Conservation (phyloP, 2,888 invertebrate species). For the Ephialtes manifestator region DNA sequence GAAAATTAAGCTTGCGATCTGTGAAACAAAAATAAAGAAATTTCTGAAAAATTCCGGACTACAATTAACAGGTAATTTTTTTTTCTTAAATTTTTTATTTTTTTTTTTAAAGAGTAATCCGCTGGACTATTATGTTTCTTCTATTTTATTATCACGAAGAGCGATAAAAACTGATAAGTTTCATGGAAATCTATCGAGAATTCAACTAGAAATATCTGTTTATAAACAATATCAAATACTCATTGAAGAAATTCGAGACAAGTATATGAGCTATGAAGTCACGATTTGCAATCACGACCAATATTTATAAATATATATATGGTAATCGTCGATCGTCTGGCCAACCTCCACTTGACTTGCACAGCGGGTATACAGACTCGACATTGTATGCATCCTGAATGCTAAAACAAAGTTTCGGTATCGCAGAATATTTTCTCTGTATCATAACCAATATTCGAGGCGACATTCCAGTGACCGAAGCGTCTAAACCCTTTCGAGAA, state of each 20-base stretch:
- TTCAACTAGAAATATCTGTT: neutral
- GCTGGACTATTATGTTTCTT: too few species aligned
- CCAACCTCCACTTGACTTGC: slow-evolving; percentile 14
- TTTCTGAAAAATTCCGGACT: neutral
- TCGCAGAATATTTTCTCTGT: neutral
- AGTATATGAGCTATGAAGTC: neutral
- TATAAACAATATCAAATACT: neutral
- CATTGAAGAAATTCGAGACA: neutral
- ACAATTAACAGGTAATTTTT: neutral
- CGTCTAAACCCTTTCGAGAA: neutral
- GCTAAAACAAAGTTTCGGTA: neutral
- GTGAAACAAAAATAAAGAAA: too few species aligned
- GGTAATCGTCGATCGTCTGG: slow-evolving; percentile 4
- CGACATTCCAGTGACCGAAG: neutral
- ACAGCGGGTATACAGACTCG: neutral
- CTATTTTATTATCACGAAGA: neutral
- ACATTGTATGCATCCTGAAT: neutral
- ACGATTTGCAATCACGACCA: neutral
- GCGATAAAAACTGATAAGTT: neutral
- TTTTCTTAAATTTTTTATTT: neutral
- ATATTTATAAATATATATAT: neutral
- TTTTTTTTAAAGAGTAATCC: neutral
- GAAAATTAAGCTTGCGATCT: too few species aligned
- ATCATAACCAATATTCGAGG: neutral
- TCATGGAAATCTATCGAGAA: neutral